Conservation (phyloP, 2,113 vertebrate species). For the Phaetusa simplex region DNA sequence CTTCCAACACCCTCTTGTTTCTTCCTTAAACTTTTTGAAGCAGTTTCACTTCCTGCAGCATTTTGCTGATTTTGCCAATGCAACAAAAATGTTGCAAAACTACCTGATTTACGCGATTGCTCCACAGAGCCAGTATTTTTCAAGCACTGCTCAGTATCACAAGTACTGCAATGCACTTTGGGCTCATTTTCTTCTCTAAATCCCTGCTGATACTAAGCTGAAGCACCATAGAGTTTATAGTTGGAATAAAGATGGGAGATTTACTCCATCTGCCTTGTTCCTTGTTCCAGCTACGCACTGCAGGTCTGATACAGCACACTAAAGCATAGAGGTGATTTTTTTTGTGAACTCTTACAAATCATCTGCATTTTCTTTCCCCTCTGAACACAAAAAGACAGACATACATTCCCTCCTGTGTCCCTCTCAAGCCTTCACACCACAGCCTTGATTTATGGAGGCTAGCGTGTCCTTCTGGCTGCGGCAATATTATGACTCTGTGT, state of each 20-base stretch:
- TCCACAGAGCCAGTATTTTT: neutral
- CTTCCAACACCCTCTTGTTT: slow-evolving; percentile 20
- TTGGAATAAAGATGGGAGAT: neutral
- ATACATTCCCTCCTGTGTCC: neutral
- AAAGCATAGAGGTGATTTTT: neutral
- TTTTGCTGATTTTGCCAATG: neutral
- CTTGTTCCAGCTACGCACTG: neutral
- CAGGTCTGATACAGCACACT: neutral
- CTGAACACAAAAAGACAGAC: neutral
- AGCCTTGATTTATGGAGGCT: rapidly evolving
- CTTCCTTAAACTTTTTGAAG: neutral
- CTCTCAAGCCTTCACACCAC: neutral
- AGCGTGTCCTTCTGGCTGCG: neutral
- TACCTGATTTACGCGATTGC: rapidly evolving
- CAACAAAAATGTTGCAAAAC: neutral
- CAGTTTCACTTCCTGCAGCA: neutral
- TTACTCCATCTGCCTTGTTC: neutral
- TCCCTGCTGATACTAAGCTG: neutral
- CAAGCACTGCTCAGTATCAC: neutral
- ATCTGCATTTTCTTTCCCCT: neutral
- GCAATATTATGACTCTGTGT: neutral
- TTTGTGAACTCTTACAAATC: neutral
- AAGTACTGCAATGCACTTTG: no score
- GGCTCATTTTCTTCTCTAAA: neutral
- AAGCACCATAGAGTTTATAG: neutral